A percentile compares a stretch with the other conserved stretches of the same genome.
These are phyloP conservation scores for Erinaceus europaeus DNA, from an alignment of 2,113 vertebrate species.

Conservation along the genomic window DNA sequence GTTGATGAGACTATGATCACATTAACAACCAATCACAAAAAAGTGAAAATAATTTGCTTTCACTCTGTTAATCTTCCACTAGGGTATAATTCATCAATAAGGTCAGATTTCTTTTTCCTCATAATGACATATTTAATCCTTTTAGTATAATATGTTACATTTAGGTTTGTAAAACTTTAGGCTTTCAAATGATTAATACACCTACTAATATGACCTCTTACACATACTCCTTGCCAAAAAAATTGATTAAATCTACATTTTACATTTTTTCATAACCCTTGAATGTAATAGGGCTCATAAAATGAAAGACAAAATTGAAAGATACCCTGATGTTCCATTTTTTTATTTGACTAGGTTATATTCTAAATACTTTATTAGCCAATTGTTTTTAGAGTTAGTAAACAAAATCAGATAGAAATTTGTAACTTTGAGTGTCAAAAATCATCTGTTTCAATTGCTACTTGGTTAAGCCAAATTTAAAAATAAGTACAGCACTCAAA, in stretches of 20 bases:
- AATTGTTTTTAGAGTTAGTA: slow-evolving; percentile 3
- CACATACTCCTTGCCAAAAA: slow-evolving; percentile 46
- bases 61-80: background rate
- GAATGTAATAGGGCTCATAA: slow-evolving; percentile 32
- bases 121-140: slow-evolving; percentile 37
- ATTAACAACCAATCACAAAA: background rate
- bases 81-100: slow-evolving; percentile 19
- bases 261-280: slow-evolving; percentile 26
- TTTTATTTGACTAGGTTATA: slow-evolving; percentile 9
- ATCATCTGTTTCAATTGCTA: slow-evolving; percentile 42
- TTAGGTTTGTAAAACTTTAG: slow-evolving; percentile 45
- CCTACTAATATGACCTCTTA: slow-evolving; percentile 28
- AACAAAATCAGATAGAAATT: slow-evolving; percentile 6
- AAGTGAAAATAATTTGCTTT: slow-evolving; percentile 22
- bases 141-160: slow-evolving; percentile 24
- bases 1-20: background rate
- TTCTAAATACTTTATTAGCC: background rate
- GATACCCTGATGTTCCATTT: background rate
- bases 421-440: slow-evolving; percentile 47
- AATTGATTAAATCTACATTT: slow-evolving; percentile 52
- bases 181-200: slow-evolving; percentile 52
- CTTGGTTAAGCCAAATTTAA: slow-evolving; percentile 54
- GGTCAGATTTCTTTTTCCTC: background rate
- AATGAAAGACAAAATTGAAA: background rate
- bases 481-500: slow-evolving; percentile 61